Conservation (phyloP, 2,113 vertebrate species). For the Okapia johnstoni region DNA sequence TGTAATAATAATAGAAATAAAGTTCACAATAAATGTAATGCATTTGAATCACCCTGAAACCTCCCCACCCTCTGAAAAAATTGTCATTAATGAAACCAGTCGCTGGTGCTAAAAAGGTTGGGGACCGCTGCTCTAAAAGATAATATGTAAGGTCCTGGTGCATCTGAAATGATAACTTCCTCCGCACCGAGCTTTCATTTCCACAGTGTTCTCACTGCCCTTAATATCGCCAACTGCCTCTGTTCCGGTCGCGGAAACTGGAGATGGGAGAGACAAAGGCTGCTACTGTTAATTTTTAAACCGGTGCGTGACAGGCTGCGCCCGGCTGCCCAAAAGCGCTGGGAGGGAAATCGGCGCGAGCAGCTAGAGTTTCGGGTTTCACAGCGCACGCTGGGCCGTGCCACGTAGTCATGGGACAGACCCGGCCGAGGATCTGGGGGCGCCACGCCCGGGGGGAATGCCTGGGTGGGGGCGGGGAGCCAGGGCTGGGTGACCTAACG, state of each 20-base stretch:
- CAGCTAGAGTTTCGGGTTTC: background rate
- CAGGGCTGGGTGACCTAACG: background rate
- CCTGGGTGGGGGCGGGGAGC: background rate
- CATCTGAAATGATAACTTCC: background rate
- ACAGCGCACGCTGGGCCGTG: background rate
- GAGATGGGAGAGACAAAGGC: background rate
- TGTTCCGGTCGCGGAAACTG: background rate
- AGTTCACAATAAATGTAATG: background rate
- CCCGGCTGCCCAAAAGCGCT: background rate
- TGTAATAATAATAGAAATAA: background rate
- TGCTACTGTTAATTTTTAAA: background rate
- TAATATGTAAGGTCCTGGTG: background rate
- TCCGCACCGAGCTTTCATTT: background rate
- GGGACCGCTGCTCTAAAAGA: background rate
- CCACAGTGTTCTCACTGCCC: background rate
- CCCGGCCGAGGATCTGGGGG: background rate
- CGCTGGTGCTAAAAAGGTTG: background rate
- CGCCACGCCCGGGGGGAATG: background rate
- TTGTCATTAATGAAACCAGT: background rate
- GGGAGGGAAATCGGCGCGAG: background rate
- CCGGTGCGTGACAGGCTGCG: background rate
- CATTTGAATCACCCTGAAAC: background rate
- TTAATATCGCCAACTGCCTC: background rate
- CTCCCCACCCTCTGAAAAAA: background rate
- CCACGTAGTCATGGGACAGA: constrained; percentile 50